Base-by-base conservation (phyloP, 2,797 vertebrate species). In the Chiroxiphia lanceolata region DNA sequence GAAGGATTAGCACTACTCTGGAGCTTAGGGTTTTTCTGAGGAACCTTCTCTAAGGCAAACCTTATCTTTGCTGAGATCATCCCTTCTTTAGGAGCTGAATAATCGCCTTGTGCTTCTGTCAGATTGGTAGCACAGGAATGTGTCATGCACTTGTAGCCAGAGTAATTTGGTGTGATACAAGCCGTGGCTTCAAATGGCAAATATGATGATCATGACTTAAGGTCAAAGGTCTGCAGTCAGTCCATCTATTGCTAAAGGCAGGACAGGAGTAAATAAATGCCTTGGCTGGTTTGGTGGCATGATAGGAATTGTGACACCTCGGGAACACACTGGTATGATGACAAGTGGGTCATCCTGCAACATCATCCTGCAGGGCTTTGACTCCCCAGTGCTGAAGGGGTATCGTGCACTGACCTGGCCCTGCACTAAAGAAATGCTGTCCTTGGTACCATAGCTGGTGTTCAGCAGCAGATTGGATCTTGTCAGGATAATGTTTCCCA, bases 1-100 rank as follows among this genome's bases (percentile, higher is more conserved):
- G 95, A 83, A 82, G 86, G 90, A 94, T 96, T 93, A 94, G 54
- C 0, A 1, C 60, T 94, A 88, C 42, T 94, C 91, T 71, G 51
- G 38, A 91, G 88, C 83, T 95, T 90, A 83, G 74, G 23, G 20
- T 70, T 94, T 92, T 47, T 47, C 74, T 84, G 54, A 90, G 90
- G 53, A 96, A 80, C 64, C 69, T 92, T 89, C 78, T 94, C 68
- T 59, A 36, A 90, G 90, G 51, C 90, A 94, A 89, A 90, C 69
- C 9, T 93, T 97, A 92, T 94, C 93, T 90, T 87, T 87, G 93
- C 80, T 93, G 93, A 95, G 92, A 94, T 94, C 94, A 94, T 93
- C 90, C 86, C 78, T 84, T 90, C 92, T 94, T 84, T 93, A 83
- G 92, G 59, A 90, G 67, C 88, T 77, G 67, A 82, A 56, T 87